Evolutionary conservation across 2,113 vertebrate genomes (phyloP).

Genomic region (Ptychochromis oligacanthus): DNA sequence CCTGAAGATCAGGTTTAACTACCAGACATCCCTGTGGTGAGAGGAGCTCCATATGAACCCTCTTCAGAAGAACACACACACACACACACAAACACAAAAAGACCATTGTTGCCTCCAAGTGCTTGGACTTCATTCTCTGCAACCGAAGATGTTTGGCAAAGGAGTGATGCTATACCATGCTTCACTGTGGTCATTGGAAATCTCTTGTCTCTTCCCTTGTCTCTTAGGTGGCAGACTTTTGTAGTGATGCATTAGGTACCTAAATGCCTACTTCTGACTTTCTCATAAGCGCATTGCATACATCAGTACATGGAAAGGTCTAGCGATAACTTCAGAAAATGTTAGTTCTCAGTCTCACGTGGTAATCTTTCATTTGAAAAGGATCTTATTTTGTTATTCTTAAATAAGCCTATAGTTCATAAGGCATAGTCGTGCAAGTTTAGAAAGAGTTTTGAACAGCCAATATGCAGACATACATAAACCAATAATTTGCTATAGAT

Average conservation of each 20-base stretch:
- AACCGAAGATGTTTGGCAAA: conserved; percentile 37
- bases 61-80: not conserved
- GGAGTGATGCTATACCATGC: not conserved
- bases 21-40: conserved; percentile 95
- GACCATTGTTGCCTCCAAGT: conserved; percentile 38
- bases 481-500: not conserved
- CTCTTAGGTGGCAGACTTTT: conserved; percentile 23
- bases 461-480: not conserved
- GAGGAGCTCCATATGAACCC: not conserved
- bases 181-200: conserved; percentile 39
- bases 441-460: conserved; percentile 11
- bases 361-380: not conserved
- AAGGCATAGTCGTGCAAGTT: conserved; percentile 8
- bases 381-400: not conserved
- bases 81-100: conserved; percentile 6
- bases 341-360: not conserved
- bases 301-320: not conserved
- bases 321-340: conserved; percentile 1
- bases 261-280: conserved; percentile 18
- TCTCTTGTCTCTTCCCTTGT: conserved; percentile 66
- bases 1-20: conserved; percentile 97
- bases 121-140: conserved; percentile 30
- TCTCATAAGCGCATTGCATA: not conserved
- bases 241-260: conserved; percentile 39
- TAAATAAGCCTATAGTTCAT: conserved; percentile 18